Percentiles rank a stretch among this genome's conserved stretches.
Conservation (phyloP, 1,140 invertebrate species). For the Drosophila yakuba region DNA sequence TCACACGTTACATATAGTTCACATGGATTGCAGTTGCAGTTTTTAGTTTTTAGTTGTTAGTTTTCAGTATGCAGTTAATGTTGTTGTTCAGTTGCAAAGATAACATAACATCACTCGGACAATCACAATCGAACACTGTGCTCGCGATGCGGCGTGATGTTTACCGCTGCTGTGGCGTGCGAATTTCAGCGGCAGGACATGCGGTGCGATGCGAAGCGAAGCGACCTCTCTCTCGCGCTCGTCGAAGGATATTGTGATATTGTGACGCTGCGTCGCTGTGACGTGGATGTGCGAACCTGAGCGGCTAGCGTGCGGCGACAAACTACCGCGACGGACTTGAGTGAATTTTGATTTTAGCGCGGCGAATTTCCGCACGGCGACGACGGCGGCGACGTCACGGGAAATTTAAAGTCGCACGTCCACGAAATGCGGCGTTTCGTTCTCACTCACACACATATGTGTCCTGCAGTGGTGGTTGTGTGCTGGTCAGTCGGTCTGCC, state of each 20-base stretch:
- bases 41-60: neutral
- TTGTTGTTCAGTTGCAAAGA: slow-evolving; percentile 16
- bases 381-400: slow-evolving; percentile 35
- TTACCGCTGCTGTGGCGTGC: slow-evolving; percentile 37
- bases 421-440: slow-evolving; percentile 56
- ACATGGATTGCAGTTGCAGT: slow-evolving; percentile 7
- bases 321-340: slow-evolving; percentile 79
- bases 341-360: slow-evolving; percentile 84
- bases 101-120: neutral
- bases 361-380: slow-evolving; percentile 80
- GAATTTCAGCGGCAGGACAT: slow-evolving; percentile 22
- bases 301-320: slow-evolving; percentile 78
- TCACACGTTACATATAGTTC: slow-evolving; percentile 20
- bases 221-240: slow-evolving; percentile 56
- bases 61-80: slow-evolving; percentile 1
- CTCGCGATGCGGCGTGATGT: slow-evolving; percentile 9
- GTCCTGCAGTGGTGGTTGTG: slow-evolving; percentile 29
- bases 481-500: slow-evolving; percentile 72
- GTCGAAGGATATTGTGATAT: slow-evolving; percentile 68
- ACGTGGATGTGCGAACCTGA: slow-evolving; percentile 77
- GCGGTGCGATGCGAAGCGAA: slow-evolving; percentile 26
- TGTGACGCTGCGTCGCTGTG: slow-evolving; percentile 35
- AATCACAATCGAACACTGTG: slow-evolving; percentile 24
- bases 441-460: slow-evolving; percentile 31
- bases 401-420: slow-evolving; percentile 64